Conservation (phyloP, 2,888 invertebrate species). For the Tachina grossa region DNA sequence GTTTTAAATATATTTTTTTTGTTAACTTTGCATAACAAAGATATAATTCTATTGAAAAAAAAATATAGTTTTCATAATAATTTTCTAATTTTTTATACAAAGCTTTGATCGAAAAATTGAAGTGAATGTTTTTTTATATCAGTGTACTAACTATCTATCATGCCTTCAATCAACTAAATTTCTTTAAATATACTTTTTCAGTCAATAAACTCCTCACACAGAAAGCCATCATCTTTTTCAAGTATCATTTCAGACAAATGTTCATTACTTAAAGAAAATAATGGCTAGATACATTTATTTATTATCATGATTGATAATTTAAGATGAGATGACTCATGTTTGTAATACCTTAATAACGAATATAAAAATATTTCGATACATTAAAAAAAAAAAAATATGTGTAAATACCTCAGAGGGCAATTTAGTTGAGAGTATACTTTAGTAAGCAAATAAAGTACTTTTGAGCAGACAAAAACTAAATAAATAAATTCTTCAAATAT, state of each 20-base stretch:
- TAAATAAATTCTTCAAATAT: constrained; percentile 1
- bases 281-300: constrained; percentile 47
- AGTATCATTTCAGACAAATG: background rate
- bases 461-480: background rate
- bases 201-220: background rate
- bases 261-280: constrained; percentile 36
- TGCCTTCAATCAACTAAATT: background rate
- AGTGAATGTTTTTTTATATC: no score
- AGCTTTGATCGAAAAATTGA: no score
- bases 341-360: constrained; percentile 17
- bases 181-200: background rate
- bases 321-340: constrained; percentile 54
- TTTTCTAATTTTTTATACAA: no score
- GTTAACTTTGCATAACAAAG: no score
- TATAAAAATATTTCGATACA: background rate
- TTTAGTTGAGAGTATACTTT: background rate
- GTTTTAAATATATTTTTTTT: no score
- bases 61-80: no score
- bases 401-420: background rate
- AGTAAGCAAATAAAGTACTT: constrained; percentile 1
- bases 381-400: background rate
- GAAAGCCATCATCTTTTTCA: background rate
- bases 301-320: constrained; percentile 65
- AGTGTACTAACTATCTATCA: no score
- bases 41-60: no score